These are phyloP conservation scores for Halesus radiatus DNA, from an alignment of 1,140 invertebrate species.

Conservation along the genomic window DNA sequence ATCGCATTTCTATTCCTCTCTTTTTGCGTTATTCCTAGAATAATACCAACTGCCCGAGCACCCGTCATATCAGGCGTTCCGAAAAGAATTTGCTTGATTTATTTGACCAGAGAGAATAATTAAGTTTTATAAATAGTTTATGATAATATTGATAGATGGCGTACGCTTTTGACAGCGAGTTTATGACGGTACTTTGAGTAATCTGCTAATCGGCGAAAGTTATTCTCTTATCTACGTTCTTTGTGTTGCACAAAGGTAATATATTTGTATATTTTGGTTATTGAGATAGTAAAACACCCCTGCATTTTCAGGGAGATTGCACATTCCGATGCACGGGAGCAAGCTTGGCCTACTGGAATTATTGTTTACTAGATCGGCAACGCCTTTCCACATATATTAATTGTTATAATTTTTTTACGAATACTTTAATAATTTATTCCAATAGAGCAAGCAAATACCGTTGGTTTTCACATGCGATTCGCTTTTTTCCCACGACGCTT, in stretches of 20 bases:
- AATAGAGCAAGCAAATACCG: constrained; percentile 38
- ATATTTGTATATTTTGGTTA: constrained; percentile 16
- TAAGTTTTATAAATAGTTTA: background rate
- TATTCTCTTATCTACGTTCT: constrained; percentile 28
- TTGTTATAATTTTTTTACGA: constrained; percentile 27
- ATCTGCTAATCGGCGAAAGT: constrained; percentile 41
- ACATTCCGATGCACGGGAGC: background rate
- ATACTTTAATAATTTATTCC: background rate
- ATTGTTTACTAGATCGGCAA: constrained; percentile 70
- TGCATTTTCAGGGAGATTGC: background rate
- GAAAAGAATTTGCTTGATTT: background rate
- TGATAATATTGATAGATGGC: constrained; percentile 29
- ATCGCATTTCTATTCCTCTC: too few relatives aligned
- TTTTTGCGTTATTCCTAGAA: too few relatives aligned
- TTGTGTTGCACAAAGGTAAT: constrained; percentile 36
- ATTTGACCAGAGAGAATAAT: background rate
- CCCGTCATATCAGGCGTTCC: too few relatives aligned
- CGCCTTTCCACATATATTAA: constrained; percentile 65
- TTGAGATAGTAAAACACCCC: background rate
- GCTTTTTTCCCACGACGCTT: constrained; percentile 37
- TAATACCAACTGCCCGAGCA: too few relatives aligned
- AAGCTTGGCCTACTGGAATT: constrained; percentile 65
- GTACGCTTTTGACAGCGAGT: constrained; percentile 42
- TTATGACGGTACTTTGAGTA: constrained; percentile 40
- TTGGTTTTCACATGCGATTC: constrained; percentile 39